A percentile compares a stretch with the other conserved stretches of the same genome.
Conservation (phyloP, 2,113 vertebrate species). For the Mesoclemmys tuberculata region DNA sequence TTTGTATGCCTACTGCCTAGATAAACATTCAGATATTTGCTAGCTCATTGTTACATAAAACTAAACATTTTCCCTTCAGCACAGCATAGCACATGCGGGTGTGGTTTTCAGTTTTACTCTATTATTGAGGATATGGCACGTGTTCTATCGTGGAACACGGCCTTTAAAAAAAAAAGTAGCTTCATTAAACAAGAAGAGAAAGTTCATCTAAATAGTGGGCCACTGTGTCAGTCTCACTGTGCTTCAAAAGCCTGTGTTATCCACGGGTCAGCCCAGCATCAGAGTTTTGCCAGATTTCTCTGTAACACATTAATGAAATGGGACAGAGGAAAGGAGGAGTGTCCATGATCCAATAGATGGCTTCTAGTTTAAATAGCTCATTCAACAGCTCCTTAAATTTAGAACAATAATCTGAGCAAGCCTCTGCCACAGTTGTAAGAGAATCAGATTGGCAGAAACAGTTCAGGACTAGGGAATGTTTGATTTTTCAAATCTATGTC, state of each 20-base stretch:
- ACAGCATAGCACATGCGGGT: accelerated
- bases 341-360: background rate
- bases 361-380: background rate
- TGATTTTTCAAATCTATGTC: background rate
- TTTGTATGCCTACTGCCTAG: background rate
- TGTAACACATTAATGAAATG: accelerated
- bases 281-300: background rate
- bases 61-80: background rate
- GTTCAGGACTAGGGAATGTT: background rate
- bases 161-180: accelerated
- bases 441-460: background rate
- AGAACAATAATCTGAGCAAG: background rate
- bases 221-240: accelerated
- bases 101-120: accelerated
- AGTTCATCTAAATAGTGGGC: background rate
- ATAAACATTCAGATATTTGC: background rate
- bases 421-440: background rate
- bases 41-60: background rate
- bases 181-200: background rate
- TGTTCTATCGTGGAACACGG: background rate
- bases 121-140: background rate
- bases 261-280: background rate
- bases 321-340: background rate
- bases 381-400: background rate
- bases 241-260: background rate